Percentiles rank a stretch among this genome's conserved stretches.
Conservation (phyloP, 1,140 invertebrate genomes). For the Panulirus ornatus region DNA sequence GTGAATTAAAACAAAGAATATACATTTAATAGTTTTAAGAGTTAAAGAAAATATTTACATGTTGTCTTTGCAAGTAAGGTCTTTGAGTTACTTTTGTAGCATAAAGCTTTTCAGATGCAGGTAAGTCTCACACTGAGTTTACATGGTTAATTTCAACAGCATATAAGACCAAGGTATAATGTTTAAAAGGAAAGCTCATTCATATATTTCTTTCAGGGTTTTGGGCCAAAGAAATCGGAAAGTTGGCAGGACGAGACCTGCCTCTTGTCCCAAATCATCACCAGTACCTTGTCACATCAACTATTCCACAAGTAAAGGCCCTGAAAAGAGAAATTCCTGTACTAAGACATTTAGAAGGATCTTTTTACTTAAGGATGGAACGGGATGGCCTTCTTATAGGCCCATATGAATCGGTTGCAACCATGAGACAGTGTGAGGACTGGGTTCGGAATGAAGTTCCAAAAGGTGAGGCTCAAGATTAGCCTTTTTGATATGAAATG, state of each 20-base stretch:
- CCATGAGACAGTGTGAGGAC: slow-evolving; percentile 78
- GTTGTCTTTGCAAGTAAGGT: no score
- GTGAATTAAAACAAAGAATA: no score
- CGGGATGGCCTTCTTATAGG: slow-evolving; percentile 78
- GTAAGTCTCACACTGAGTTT: no score
- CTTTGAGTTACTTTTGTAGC: no score
- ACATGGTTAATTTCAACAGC: no score
- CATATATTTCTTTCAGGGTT: slow-evolving; percentile 76
- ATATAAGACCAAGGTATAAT: no score
- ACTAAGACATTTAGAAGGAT: slow-evolving; percentile 79
- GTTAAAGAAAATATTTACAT: no score
- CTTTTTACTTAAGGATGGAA: slow-evolving; percentile 79
- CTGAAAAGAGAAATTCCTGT: slow-evolving; percentile 78
- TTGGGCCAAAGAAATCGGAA: slow-evolving; percentile 78
- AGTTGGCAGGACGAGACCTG: slow-evolving; percentile 77
- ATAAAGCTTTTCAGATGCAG: no score
- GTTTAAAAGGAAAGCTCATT: no score
- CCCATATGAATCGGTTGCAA: slow-evolving; percentile 78
- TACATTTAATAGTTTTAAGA: no score
- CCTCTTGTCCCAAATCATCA: slow-evolving; percentile 79
- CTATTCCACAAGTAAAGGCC: slow-evolving; percentile 77
- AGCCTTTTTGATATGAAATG: no score
- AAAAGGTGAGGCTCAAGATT: slow-evolving; percentile 31
- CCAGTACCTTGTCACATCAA: slow-evolving; percentile 78
- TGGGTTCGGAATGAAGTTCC: slow-evolving; percentile 78